These are phyloP conservation scores for Pasiphila rectangulata DNA, from an alignment of 2,888 invertebrate genomes.

Conservation along the genomic window DNA sequence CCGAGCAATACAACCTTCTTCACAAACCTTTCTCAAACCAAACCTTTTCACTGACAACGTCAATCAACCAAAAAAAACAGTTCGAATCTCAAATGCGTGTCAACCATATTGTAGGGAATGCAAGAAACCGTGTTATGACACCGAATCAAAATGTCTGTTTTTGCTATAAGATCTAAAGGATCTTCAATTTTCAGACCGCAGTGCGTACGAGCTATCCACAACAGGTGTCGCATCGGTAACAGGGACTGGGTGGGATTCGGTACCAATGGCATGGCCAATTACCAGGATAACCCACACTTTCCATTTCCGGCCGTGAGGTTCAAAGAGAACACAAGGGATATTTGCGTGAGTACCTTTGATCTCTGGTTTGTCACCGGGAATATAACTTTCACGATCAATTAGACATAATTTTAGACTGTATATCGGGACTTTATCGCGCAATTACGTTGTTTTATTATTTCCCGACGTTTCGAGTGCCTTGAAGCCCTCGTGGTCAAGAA, in stretches of 20 bases:
- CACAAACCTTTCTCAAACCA: too few relatives aligned
- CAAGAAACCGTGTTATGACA: conserved; percentile 14
- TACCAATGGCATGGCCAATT: conserved; percentile 78
- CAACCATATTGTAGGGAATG: conserved; percentile 21
- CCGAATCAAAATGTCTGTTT: conserved; percentile 36
- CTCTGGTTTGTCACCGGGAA: too few relatives aligned
- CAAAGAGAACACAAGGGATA: conserved; percentile 81
- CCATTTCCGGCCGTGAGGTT: conserved; percentile 84
- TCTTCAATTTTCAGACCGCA: conserved; percentile 25
- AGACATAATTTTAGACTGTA: too few relatives aligned
- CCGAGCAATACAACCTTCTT: too few relatives aligned
- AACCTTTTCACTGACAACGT: conserved; percentile 3
- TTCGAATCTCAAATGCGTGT: conserved; percentile 26
- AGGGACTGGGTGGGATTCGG: conserved; percentile 85
- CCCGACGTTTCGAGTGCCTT: too few relatives aligned
- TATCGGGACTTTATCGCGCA: too few relatives aligned
- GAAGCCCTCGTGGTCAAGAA: too few relatives aligned
- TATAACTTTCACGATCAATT: too few relatives aligned
- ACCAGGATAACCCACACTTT: conserved; percentile 79
- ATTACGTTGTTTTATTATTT: too few relatives aligned
- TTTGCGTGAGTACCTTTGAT: conserved; percentile 63
- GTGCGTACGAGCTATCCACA: conserved; percentile 43
- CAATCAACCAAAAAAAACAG: conserved; percentile 14
- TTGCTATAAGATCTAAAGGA: conserved; percentile 33
- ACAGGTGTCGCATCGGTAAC: conserved; percentile 74